Conservation (phyloP, 2,888 invertebrate species). For the Hydraecia micacea region DNA sequence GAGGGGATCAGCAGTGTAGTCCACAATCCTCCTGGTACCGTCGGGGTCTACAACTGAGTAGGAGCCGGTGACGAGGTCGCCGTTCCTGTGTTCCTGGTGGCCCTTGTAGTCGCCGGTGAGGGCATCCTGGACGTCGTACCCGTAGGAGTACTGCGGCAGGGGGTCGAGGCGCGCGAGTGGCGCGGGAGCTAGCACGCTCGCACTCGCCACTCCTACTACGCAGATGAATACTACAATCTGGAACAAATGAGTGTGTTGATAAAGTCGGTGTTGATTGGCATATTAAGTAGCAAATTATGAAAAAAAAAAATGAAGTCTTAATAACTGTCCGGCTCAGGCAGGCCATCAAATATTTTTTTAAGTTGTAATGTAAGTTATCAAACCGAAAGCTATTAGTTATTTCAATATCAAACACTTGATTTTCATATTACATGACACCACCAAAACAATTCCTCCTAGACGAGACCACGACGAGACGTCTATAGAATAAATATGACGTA, state of each 20-base stretch:
- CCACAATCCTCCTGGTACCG: constrained; percentile 89
- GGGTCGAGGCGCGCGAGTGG: constrained; percentile 83
- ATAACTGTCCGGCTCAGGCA: not conserved
- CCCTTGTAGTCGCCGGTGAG: constrained; percentile 91
- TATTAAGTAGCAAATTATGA: too few relatives aligned
- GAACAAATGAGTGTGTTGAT: constrained; percentile 8
- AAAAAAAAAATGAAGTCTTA: not conserved
- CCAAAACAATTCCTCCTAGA: constrained; percentile 17
- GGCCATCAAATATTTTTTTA: not conserved
- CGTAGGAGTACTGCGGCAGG: constrained; percentile 90
- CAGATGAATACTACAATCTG: constrained; percentile 89
- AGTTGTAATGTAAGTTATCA: not conserved
- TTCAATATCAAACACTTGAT: not conserved
- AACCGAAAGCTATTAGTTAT: not conserved
- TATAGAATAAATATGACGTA: constrained; percentile 33
- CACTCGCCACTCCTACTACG: constrained; percentile 79
- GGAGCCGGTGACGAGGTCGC: constrained; percentile 90
- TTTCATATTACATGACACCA: not conserved
- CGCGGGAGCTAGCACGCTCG: constrained; percentile 82
- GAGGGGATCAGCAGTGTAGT: constrained; percentile 89
- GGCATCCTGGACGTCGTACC: constrained; percentile 90
- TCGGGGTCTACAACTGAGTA: constrained; percentile 90
- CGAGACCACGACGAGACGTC: constrained; percentile 3
- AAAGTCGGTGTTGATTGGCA: not conserved
- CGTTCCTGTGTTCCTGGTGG: constrained; percentile 90